These are phyloP conservation scores for Drosophila trapezifrons DNA, from an alignment of 1,140 invertebrate species.

Conservation along the genomic window DNA sequence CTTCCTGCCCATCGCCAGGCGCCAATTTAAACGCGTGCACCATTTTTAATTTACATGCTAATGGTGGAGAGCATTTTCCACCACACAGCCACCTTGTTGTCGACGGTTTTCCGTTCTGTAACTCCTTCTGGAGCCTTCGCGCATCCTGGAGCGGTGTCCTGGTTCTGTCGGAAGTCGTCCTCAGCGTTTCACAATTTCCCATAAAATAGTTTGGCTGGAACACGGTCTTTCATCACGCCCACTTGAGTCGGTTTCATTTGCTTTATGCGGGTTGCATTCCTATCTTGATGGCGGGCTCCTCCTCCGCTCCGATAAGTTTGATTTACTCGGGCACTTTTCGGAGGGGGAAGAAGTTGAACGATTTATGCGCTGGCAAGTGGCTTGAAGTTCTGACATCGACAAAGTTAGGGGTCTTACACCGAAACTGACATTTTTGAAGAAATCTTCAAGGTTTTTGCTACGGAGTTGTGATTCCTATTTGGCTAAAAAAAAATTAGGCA, in stretches of 20 bases:
- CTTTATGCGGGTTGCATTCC: slow-evolving; percentile 26
- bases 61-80: slow-evolving; percentile 61
- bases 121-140: slow-evolving; percentile 11
- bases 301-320: slow-evolving; percentile 32
- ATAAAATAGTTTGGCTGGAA: slow-evolving; percentile 43
- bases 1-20: slow-evolving; percentile 10
- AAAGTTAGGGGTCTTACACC: neutral
- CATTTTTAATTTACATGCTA: slow-evolving; percentile 75
- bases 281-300: slow-evolving; percentile 38
- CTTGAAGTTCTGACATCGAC: slow-evolving; percentile 4
- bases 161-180: slow-evolving; percentile 33
- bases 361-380: slow-evolving; percentile 34
- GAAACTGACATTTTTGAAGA: no score
- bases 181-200: slow-evolving; percentile 28
- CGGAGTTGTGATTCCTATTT: neutral
- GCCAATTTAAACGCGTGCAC: slow-evolving; percentile 65
- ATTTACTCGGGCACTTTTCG: slow-evolving; percentile 37
- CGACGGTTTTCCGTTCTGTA: slow-evolving; percentile 32
- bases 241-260: slow-evolving; percentile 44
- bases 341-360: slow-evolving; percentile 8
- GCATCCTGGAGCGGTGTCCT: slow-evolving; percentile 14
- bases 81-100: slow-evolving; percentile 54
- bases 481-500: neutral
- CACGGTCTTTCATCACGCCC: slow-evolving; percentile 35
- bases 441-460: neutral